A percentile compares a stretch with the other conserved stretches of the same genome.
These are phyloP conservation scores for Lepidurus couesii DNA, from an alignment of 1,140 invertebrate species.

Conservation along the genomic window DNA sequence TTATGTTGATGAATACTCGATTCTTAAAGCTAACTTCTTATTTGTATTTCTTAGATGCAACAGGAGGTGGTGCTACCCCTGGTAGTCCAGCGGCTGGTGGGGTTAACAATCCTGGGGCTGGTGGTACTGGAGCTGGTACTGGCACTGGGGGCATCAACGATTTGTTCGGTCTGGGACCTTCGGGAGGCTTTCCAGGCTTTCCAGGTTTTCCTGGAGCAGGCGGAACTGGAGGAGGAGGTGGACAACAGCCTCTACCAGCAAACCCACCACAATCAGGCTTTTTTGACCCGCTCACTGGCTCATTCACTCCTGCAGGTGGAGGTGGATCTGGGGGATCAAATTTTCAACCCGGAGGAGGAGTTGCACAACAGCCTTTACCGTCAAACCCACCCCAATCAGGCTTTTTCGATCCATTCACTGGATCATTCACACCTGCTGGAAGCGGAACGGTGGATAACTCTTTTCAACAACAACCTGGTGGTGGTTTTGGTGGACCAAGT, in stretches of 20 bases:
- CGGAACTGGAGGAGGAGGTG: neutral
- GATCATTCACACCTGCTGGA: constrained; percentile 3
- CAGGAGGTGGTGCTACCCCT: neutral
- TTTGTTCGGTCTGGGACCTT: neutral
- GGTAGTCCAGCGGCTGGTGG: neutral
- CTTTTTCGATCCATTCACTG: neutral
- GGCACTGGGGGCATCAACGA: neutral
- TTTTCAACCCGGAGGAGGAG: neutral
- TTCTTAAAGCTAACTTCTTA: neutral
- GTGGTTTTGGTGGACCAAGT: neutral
- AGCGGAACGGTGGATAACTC: neutral
- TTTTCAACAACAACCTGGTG: neutral
- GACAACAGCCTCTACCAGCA: neutral
- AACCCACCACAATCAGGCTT: neutral
- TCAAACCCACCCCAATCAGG: neutral
- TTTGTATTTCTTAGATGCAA: neutral
- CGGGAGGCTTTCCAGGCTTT: neutral
- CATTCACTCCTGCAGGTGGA: neutral
- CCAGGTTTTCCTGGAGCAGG: neutral
- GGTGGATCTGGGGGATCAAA: neutral
- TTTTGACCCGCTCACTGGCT: neutral
- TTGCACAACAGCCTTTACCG: neutral
- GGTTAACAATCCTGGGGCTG: neutral
- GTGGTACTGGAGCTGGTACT: neutral
- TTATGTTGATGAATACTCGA: neutral